Evolutionary conservation across 2,797 vertebrate genomes (phyloP).

Genomic region (Poeciliopsis turneri): DNA sequence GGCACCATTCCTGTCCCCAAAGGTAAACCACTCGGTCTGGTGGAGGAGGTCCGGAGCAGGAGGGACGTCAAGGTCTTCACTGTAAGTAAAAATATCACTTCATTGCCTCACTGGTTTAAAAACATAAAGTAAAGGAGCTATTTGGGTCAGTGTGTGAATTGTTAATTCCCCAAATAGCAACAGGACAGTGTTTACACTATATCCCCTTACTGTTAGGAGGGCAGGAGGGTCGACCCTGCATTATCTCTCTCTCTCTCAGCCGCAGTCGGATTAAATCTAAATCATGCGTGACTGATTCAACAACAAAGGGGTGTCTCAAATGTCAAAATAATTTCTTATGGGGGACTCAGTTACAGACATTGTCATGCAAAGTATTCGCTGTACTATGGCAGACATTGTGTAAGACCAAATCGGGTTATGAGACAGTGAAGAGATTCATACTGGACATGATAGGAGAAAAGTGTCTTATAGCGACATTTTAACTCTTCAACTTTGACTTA

Average conservation of each 20-base stretch:
- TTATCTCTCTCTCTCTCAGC: constrained; percentile 60
- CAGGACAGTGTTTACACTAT: constrained; percentile 43
- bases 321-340: constrained; percentile 69
- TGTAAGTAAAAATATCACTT: constrained; percentile 80
- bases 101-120: not conserved
- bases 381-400: constrained; percentile 2
- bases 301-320: constrained; percentile 70
- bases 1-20: constrained; percentile 93
- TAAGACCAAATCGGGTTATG: constrained; percentile 11
- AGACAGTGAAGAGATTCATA: not conserved
- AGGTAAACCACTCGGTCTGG: constrained; percentile 87
- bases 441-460: constrained; percentile 15
- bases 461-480: not conserved
- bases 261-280: constrained; percentile 70
- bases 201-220: constrained; percentile 42
- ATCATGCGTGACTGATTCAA: constrained; percentile 77
- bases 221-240: constrained; percentile 43
- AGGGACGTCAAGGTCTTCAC: constrained; percentile 88
- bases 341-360: constrained; percentile 60
- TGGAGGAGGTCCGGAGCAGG: constrained; percentile 91
- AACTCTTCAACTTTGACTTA: not conserved
- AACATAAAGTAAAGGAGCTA: constrained; percentile 4
- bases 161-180: constrained; percentile 34
- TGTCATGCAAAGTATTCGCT: constrained; percentile 60
- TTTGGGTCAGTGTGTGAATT: constrained; percentile 54